phyloP scores from a whole-genome alignment of 2,797 vertebrate genomes.

The Peromyscus eremicus region DNA sequence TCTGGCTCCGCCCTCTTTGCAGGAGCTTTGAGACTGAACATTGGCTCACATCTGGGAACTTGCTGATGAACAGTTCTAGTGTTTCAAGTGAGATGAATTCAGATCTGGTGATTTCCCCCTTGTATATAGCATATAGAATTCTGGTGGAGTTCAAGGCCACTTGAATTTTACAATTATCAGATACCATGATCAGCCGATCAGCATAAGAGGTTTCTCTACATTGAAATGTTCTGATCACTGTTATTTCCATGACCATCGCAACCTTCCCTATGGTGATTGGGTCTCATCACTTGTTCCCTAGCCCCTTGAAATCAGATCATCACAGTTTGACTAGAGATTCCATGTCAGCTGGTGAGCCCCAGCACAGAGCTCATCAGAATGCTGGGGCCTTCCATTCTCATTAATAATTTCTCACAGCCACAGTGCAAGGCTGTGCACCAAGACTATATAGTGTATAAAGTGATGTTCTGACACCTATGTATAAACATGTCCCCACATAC shows the following conservation, averaged over 20 bases:
- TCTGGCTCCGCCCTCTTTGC: not conserved
- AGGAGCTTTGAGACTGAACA: not conserved
- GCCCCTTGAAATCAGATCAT: not conserved
- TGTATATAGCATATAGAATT: not conserved
- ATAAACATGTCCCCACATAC: not conserved
- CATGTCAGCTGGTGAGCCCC: not conserved
- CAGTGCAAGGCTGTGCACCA: not conserved
- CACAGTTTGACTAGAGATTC: not conserved
- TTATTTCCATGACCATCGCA: not conserved
- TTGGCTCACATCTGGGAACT: not conserved
- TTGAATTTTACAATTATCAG: too few species aligned
- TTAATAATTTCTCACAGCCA: not conserved
- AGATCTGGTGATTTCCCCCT: not conserved
- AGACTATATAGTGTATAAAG: not conserved
- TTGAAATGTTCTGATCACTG: not conserved
- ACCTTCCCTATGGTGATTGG: not conserved
- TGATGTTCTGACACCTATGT: not conserved
- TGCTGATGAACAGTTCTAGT: not conserved
- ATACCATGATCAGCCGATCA: not conserved
- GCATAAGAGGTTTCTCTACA: not conserved
- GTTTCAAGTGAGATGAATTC: not conserved
- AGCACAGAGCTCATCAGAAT: not conserved
- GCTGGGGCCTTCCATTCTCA: not conserved
- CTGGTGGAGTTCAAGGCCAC: not conserved
- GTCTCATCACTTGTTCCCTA: not conserved